Evolutionary conservation across 2,113 vertebrate genomes (phyloP).

Genomic region (Hepsetus odoe): DNA sequence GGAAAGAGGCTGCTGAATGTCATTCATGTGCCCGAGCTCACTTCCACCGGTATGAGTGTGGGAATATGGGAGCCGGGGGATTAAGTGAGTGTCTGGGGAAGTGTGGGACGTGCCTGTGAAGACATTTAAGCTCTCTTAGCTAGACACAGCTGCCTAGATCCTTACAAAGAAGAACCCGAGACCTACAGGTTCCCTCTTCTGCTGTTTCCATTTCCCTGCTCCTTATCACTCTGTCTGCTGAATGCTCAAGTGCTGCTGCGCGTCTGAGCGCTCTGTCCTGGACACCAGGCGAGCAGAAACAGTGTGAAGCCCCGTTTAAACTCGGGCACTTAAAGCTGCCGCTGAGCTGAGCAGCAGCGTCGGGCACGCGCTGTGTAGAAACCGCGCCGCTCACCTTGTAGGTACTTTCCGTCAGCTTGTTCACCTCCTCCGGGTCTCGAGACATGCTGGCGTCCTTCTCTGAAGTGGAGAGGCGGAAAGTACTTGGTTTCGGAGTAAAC

Average conservation of each 20-base stretch:
- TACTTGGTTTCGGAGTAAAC: constrained; percentile 21
- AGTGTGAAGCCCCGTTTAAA: too few relatives aligned
- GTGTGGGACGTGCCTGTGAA: background rate
- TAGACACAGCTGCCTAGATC: too few relatives aligned
- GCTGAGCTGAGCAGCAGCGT: background rate
- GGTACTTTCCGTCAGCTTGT: constrained; percentile 89
- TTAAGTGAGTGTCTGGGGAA: background rate
- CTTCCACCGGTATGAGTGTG: background rate
- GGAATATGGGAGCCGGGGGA: background rate
- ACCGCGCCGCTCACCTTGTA: constrained; percentile 81
- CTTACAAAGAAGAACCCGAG: too few relatives aligned
- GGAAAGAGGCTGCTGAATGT: background rate
- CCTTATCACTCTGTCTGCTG: too few relatives aligned
- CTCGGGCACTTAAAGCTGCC: background rate
- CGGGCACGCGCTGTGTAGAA: too few relatives aligned
- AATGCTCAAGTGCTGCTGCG: too few relatives aligned
- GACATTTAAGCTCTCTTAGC: background rate
- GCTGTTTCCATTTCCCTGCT: too few relatives aligned
- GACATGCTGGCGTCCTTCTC: constrained; percentile 78
- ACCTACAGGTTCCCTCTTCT: too few relatives aligned
- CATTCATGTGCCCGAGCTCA: background rate
- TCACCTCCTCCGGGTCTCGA: constrained; percentile 87
- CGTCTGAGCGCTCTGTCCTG: too few relatives aligned
- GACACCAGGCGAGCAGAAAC: too few relatives aligned
- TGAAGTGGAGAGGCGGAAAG: background rate